phyloP scores from a whole-genome alignment of 2,888 invertebrate genomes.

The Hypolimnas misippus region DNA sequence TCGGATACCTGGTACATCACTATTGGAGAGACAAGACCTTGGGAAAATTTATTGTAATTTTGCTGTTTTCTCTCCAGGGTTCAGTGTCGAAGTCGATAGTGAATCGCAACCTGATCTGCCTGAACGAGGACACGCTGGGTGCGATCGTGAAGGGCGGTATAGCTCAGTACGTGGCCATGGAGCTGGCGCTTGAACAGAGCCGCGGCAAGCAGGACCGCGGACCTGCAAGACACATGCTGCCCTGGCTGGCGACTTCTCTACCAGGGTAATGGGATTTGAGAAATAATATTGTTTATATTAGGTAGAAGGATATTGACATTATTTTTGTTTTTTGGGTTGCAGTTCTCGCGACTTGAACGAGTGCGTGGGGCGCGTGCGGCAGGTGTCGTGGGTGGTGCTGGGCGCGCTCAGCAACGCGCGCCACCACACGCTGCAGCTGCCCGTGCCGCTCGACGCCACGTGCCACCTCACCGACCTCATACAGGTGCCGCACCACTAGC shows the following conservation, averaged over 20 bases:
- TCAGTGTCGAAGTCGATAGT: conserved; percentile 79
- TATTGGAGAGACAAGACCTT: no score
- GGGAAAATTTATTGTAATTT: no score
- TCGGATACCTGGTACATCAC: no score
- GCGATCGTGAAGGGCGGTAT: conserved; percentile 98
- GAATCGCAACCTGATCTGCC: conserved; percentile 84
- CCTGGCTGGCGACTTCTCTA: conserved; percentile 88
- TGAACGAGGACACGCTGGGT: conserved; percentile 98
- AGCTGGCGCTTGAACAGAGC: conserved; percentile 94
- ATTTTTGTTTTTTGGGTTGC: no score
- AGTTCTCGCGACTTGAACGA: conserved; percentile 97
- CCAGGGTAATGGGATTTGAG: conserved; percentile 55
- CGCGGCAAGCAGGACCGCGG: conserved; percentile 85
- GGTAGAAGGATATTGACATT: no score
- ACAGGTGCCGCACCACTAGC: no score
- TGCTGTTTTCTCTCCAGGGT: conserved; percentile 56
- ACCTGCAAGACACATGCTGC: conserved; percentile 79
- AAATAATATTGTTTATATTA: no score
- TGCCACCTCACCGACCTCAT: conserved; percentile 94
- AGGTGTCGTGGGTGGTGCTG: conserved; percentile 97
- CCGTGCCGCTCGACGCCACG: conserved; percentile 97
- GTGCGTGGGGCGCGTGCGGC: conserved; percentile 96
- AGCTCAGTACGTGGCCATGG: conserved; percentile 96
- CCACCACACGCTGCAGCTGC: conserved; percentile 88
- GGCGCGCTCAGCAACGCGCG: conserved; percentile 95